Percentiles rank a stretch among this genome's conserved stretches.
These are phyloP conservation scores for Steatornis caripensis DNA, from an alignment of 2,113 vertebrate species.

Conservation along the genomic window DNA sequence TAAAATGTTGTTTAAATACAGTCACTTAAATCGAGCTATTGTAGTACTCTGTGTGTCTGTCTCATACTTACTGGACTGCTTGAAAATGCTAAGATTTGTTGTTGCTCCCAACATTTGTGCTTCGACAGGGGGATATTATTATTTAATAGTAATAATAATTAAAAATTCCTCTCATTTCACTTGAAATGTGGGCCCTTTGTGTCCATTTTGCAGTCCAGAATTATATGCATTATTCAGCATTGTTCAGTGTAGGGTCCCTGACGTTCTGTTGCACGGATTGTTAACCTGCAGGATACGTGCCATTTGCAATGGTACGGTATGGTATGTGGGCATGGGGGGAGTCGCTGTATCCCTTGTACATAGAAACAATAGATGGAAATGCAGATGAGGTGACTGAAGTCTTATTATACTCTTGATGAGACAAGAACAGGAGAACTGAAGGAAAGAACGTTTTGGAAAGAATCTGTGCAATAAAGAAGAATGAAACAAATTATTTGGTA, in stretches of 20 bases:
- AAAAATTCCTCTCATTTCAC: neutral
- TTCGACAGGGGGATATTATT: neutral
- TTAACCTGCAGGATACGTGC: neutral
- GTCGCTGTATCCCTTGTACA: neutral
- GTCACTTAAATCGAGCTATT: neutral
- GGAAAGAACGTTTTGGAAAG: neutral
- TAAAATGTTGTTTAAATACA: neutral
- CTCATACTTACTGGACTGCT: neutral
- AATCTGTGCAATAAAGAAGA: neutral
- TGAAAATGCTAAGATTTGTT: neutral
- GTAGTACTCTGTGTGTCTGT: neutral
- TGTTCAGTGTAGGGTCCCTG: neutral
- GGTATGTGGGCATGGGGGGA: rapidly evolving
- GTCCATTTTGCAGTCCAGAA: neutral
- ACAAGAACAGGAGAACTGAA: neutral
- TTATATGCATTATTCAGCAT: neutral
- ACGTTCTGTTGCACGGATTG: neutral
- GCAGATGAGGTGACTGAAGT: neutral
- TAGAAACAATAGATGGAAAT: neutral
- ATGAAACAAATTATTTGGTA: neutral
- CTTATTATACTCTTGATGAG: neutral
- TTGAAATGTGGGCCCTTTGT: neutral
- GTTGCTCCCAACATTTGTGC: neutral
- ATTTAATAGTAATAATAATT: neutral
- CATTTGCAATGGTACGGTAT: neutral